Conservation (phyloP, 2,888 invertebrate species). For the Prosopocoilus inquinatus region DNA sequence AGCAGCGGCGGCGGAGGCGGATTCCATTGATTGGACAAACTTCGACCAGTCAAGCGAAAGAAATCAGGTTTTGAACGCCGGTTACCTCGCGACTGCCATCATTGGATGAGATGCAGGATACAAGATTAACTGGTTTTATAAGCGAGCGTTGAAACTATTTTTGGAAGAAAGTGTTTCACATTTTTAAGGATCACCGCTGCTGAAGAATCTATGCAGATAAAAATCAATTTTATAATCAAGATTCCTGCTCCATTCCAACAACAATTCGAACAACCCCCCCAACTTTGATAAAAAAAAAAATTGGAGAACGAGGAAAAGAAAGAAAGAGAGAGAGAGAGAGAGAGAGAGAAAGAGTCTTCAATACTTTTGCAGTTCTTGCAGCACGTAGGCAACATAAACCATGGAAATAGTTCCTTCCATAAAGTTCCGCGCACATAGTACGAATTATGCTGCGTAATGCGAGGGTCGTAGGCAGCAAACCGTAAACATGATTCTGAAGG, state of each 20-base stretch:
- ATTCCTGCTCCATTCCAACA: too few relatives aligned
- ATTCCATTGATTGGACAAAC: constrained; percentile 52
- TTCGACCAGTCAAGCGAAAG: constrained; percentile 52
- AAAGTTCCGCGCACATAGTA: constrained; percentile 24
- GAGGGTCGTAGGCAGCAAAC: constrained; percentile 51
- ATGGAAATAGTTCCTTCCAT: constrained; percentile 14
- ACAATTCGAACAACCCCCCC: too few relatives aligned
- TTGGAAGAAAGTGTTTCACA: not conserved
- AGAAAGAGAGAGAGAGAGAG: too few relatives aligned
- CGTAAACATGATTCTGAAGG: constrained; percentile 49
- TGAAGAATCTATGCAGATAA: too few relatives aligned
- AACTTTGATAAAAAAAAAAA: too few relatives aligned
- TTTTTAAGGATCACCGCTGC: too few relatives aligned
- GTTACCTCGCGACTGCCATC: constrained; percentile 20
- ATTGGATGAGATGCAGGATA: constrained; percentile 18
- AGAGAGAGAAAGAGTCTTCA: too few relatives aligned
- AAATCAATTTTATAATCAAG: too few relatives aligned
- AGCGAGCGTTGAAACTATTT: not conserved
- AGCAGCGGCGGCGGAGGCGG: constrained; percentile 43
- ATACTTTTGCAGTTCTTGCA: too few relatives aligned
- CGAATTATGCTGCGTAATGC: constrained; percentile 48
- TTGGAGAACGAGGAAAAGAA: too few relatives aligned
- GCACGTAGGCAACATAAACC: too few relatives aligned
- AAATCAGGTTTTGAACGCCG: constrained; percentile 51
- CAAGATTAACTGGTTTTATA: constrained; percentile 16